Percentiles rank a stretch among this genome's conserved stretches.
These are phyloP conservation scores for Burhinus oedicnemus DNA, from an alignment of 2,113 vertebrate species.

Conservation along the genomic window DNA sequence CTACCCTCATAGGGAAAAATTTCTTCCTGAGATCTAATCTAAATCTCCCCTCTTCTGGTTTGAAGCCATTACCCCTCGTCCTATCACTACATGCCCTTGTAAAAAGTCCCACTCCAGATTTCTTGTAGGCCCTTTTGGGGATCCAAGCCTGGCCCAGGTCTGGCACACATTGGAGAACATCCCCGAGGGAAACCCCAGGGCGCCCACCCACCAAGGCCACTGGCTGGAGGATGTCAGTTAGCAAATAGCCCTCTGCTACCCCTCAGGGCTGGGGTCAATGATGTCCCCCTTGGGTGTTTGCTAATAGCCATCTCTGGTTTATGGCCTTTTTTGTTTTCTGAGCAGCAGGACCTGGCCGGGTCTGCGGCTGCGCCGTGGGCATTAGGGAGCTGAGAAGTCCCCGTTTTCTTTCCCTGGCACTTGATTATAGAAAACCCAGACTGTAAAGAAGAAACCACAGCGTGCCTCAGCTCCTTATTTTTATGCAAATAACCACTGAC, in stretches of 20 bases:
- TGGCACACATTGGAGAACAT: background rate
- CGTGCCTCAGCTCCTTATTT: background rate
- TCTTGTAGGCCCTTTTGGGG: background rate
- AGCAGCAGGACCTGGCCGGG: background rate
- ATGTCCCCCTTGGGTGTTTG: background rate
- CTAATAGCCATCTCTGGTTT: background rate
- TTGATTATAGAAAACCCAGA: background rate
- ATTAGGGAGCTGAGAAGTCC: background rate
- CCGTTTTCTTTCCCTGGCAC: background rate
- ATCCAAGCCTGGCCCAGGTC: background rate
- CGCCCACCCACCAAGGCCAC: rapidly evolving
- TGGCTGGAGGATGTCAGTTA: background rate
- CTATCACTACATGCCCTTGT: too few relatives aligned
- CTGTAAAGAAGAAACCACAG: background rate
- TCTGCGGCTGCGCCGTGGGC: rapidly evolving
- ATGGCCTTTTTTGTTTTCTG: background rate
- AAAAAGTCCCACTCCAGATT: too few relatives aligned
- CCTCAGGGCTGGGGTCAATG: background rate
- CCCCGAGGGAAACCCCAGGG: rapidly evolving
- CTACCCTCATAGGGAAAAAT: too few relatives aligned
- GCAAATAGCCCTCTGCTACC: background rate
- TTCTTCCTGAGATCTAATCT: too few relatives aligned
- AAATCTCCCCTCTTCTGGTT: too few relatives aligned
- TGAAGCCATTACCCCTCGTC: too few relatives aligned
- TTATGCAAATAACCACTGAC: background rate